Evolutionary conservation across 2,797 vertebrate genomes (phyloP).

Genomic region (Aeoliscus strigatus): DNA sequence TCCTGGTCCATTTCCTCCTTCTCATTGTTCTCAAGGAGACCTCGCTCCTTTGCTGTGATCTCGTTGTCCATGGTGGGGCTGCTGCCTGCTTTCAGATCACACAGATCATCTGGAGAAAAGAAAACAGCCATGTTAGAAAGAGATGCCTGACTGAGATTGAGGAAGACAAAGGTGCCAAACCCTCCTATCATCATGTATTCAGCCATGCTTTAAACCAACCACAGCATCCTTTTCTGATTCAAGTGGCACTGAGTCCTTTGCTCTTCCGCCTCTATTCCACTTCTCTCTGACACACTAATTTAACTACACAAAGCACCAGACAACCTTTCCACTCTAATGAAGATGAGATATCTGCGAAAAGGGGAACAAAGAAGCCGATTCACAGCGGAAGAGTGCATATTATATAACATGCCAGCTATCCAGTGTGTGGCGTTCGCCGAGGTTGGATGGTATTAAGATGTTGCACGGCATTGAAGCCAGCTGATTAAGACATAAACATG

Average conservation of each 20-base stretch:
- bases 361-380: background rate
- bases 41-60: constrained; percentile 68
- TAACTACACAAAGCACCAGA: constrained; percentile 2
- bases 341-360: constrained; percentile 1
- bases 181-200: constrained; percentile 22
- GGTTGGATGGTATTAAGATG: background rate
- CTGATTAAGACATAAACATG: background rate
- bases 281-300: constrained; percentile 1
- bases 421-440: background rate
- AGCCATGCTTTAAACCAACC: background rate
- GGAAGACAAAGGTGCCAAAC: constrained; percentile 25
- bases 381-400: background rate
- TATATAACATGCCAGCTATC: background rate
- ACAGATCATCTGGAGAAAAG: constrained; percentile 60
- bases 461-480: background rate
- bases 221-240: constrained; percentile 63
- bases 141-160: constrained; percentile 5
- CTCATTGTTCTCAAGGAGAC: constrained; percentile 58
- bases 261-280: background rate
- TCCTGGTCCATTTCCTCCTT: constrained; percentile 62
- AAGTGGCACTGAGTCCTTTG: constrained; percentile 9
- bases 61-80: constrained; percentile 64
- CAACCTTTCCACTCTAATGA: background rate
- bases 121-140: constrained; percentile 13
- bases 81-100: constrained; percentile 66